These are phyloP conservation scores for Pelusios castaneus DNA, from an alignment of 2,113 vertebrate species.

Conservation along the genomic window DNA sequence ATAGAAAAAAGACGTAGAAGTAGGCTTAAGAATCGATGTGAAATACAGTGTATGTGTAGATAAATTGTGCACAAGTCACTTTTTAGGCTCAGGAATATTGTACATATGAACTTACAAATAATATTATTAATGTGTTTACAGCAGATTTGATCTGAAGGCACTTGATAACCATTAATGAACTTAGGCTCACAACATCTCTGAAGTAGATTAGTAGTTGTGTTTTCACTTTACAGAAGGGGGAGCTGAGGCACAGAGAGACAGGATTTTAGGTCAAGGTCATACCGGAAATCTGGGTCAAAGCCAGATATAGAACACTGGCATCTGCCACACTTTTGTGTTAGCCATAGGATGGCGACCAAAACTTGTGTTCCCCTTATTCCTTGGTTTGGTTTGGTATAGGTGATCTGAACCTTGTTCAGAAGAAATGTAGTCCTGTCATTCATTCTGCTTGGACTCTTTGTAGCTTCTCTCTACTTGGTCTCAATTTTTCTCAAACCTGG, in stretches of 20 bases:
- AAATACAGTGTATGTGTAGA: background rate
- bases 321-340: background rate
- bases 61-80: background rate
- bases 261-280: background rate
- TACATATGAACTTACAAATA: background rate
- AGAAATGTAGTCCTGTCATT: background rate
- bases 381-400: background rate
- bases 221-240: background rate
- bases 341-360: background rate
- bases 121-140: background rate
- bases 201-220: background rate
- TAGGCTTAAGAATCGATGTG: background rate
- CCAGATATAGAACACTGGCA: background rate
- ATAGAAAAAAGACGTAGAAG: background rate
- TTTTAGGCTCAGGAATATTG: background rate
- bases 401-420: background rate
- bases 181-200: background rate
- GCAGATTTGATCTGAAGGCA: too few relatives aligned
- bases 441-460: background rate
- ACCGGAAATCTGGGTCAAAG: background rate
- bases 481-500: too few relatives aligned
- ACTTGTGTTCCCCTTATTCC: background rate
- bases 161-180: background rate
- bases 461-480: too few relatives aligned
- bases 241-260: background rate